Conservation (phyloP, 2,797 vertebrate genomes). For the Cheirogaleus major region DNA sequence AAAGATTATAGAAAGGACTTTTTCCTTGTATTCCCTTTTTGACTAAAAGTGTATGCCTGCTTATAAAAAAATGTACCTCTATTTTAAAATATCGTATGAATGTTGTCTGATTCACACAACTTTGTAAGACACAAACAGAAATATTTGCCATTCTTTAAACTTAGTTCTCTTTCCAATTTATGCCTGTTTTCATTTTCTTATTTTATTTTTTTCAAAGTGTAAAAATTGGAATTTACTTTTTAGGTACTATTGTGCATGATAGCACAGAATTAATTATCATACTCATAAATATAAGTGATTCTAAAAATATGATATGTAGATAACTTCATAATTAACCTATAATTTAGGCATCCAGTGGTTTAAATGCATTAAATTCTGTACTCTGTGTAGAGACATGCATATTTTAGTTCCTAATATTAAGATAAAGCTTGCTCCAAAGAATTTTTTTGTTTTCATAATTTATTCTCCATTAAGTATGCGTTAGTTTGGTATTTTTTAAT, state of each 20-base stretch:
- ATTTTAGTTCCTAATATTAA: not conserved
- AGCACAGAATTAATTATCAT: not conserved
- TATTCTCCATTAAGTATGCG: not conserved
- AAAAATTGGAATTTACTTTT: constrained; percentile 17
- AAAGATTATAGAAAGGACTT: not conserved
- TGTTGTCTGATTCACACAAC: not conserved
- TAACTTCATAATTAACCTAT: constrained; percentile 24
- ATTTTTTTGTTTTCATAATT: constrained; percentile 40
- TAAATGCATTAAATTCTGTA: constrained; percentile 35
- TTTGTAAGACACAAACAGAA: not conserved
- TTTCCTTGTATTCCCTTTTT: not conserved
- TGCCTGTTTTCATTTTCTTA: not conserved
- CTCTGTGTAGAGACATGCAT: not conserved
- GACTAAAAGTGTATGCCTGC: not conserved
- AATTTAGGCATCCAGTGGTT: constrained; percentile 38
- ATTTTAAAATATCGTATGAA: constrained; percentile 14
- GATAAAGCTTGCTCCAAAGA: not conserved
- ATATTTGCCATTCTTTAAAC: not conserved
- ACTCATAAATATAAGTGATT: not conserved
- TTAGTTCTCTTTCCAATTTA: not conserved
- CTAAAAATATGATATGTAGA: constrained; percentile 11
- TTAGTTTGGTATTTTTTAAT: constrained; percentile 25
- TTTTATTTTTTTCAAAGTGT: constrained; percentile 19
- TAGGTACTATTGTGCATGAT: not conserved
- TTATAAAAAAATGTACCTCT: not conserved